These are phyloP conservation scores for Pelusios castaneus DNA, from an alignment of 2,113 vertebrate species.

Conservation along the genomic window DNA sequence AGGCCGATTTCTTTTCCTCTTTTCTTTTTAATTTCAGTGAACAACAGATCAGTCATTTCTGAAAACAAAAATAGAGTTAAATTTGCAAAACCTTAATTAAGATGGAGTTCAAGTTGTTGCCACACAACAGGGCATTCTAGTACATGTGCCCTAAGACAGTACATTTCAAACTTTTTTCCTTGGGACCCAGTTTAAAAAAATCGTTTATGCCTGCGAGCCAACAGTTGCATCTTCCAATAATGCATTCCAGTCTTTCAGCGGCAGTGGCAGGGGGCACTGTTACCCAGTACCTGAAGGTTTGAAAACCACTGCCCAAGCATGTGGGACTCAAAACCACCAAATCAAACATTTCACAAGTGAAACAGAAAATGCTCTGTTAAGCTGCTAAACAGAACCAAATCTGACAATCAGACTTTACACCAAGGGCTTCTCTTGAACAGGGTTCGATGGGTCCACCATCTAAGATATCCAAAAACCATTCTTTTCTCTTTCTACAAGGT, in stretches of 20 bases:
- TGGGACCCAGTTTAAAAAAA: no score
- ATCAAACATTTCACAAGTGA: not conserved
- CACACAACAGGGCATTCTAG: not conserved
- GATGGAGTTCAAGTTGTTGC: not conserved
- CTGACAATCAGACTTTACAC: not conserved
- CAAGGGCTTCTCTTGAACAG: not conserved
- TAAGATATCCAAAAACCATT: not conserved
- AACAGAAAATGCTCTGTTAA: not conserved
- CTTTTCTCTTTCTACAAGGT: not conserved
- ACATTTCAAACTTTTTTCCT: no score
- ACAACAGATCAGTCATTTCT: not conserved
- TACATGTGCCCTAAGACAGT: not conserved
- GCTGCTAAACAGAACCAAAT: not conserved
- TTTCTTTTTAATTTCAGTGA: not conserved
- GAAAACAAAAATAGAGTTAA: not conserved
- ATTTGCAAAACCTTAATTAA: not conserved
- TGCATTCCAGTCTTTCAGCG: no score
- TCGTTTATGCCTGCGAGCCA: no score
- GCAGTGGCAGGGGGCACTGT: no score
- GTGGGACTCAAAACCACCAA: not conserved
- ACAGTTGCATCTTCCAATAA: no score
- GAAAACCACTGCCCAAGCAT: no score
- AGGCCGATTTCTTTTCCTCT: not conserved
- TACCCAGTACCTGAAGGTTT: no score
- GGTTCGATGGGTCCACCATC: not conserved